Base-by-base conservation (phyloP, 2,888 invertebrate genomes). In the Latheticus oryzae region DNA sequence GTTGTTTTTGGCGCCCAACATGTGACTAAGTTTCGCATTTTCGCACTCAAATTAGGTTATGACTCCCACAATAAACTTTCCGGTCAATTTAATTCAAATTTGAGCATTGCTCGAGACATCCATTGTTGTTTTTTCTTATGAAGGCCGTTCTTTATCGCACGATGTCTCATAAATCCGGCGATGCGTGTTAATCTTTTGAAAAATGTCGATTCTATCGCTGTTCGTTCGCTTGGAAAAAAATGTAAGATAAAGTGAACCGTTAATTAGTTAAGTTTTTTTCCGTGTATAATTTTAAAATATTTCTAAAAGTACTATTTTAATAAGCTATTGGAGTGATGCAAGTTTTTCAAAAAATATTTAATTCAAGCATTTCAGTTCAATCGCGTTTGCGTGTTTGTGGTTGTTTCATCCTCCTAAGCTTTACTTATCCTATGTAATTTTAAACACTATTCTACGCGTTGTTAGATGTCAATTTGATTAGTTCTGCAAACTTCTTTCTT, bases 31-130 rank as follows among this genome's bases (percentile, higher is more conserved):
- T 32, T 13, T 9, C 9, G 13, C 16, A 32, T 32, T 8, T 32
- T 4, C 12, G 9, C 32, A n/a, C 19, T 9, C 38, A 38, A 38
- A 38, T 38, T 21, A 38, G 38, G 38, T 32, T n/a, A 12, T n/a
- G 32, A 13, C 35, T 9, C 9, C 17, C 17, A 16, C 35, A 35
- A 9, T 35, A 38, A 38, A 38, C 21, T 24, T 40, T 40, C 40
- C 24, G 40, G 40, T 40, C 40, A 40, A 40, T 40, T 40, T 40
- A 23, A 24, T 40, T 40, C 15, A 40, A 40, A 40, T 40, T 40
- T 15, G 24, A 40, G 24, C 24, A 40, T 24, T 40, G 24, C 40
- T 40, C n/a, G 37, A 38, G 37, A 38, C 37, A 21, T 19, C 37
- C 37, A 38, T 38, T 38, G 37, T 38, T 23, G 37, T 38, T 38